Percentiles rank a stretch among this genome's conserved stretches.
Conservation (phyloP, 2,113 vertebrate genomes). For the Petrocephalus microphthalmus region DNA sequence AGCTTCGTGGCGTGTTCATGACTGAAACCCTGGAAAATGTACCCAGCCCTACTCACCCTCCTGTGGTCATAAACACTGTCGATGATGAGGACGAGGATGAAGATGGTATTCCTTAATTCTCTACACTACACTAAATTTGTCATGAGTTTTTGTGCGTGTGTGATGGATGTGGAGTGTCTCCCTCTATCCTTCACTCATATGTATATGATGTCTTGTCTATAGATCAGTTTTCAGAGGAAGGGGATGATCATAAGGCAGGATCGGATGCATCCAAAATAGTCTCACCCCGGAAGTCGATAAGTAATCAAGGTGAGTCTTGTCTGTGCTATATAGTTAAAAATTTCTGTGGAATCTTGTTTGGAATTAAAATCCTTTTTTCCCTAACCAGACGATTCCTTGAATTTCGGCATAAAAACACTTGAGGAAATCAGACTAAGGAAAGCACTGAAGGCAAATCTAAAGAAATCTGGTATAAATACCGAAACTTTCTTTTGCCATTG, state of each 20-base stretch:
- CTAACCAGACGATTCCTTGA: slow-evolving; percentile 68
- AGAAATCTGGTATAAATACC: slow-evolving; percentile 55
- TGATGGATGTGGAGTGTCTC: background rate
- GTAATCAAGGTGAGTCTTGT: slow-evolving; percentile 57
- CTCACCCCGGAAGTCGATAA: slow-evolving; percentile 64
- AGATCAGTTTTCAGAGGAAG: slow-evolving; percentile 94
- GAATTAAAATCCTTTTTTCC: background rate
- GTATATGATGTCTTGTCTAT: slow-evolving; percentile 26
- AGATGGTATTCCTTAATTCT: slow-evolving; percentile 56
- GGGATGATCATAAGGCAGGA: slow-evolving; percentile 66
- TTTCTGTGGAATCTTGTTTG: background rate
- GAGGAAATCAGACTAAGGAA: slow-evolving; percentile 82
- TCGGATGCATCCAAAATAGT: slow-evolving; percentile 46
- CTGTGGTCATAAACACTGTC: slow-evolving; percentile 89
- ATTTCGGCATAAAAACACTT: slow-evolving; percentile 86
- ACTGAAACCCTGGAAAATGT: slow-evolving; percentile 83
- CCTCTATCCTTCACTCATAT: background rate
- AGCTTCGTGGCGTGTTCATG: slow-evolving; percentile 82
- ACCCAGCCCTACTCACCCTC: slow-evolving; percentile 91
- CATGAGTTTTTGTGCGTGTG: rapidly evolving
- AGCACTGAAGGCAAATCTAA: slow-evolving; percentile 78
- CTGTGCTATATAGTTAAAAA: background rate
- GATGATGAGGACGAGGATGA: slow-evolving; percentile 95
- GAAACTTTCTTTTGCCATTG: background rate
- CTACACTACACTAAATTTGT: background rate